Evolutionary conservation across 2,888 invertebrate species (phyloP).

Genomic region (Isoperla grammatica): DNA sequence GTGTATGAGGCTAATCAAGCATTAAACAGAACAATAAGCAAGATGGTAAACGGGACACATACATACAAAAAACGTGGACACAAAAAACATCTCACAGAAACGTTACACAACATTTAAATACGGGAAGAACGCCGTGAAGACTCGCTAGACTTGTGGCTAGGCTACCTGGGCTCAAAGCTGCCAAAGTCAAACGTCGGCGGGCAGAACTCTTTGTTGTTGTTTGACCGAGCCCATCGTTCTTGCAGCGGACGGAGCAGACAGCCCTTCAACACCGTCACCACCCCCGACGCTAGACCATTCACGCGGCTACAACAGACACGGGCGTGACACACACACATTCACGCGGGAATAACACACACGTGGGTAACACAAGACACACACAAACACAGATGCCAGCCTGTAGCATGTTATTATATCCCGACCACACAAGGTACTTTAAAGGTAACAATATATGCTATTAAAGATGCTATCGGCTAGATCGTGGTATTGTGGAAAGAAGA

Average conservation of each 20-base stretch:
- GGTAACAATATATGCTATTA: no score
- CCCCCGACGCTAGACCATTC: slow-evolving; percentile 65
- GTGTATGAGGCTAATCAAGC: no score
- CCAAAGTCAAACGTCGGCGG: slow-evolving; percentile 44
- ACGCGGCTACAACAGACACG: slow-evolving; percentile 50
- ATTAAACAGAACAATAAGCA: no score
- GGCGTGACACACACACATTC: slow-evolving; percentile 8
- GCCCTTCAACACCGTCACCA: slow-evolving; percentile 62
- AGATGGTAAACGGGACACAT: no score
- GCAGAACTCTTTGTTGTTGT: slow-evolving; percentile 41
- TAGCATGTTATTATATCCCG: background rate
- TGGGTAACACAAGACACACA: background rate
- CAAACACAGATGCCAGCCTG: background rate
- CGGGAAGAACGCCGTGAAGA: no score
- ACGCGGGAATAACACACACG: background rate
- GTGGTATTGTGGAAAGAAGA: no score
- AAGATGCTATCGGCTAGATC: no score
- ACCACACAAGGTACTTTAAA: no score
- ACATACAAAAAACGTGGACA: no score
- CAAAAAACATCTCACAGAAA: no score
- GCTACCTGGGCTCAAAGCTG: slow-evolving; percentile 57
- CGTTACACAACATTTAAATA: no score
- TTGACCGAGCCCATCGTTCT: slow-evolving; percentile 35
- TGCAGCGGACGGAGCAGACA: slow-evolving; percentile 54
- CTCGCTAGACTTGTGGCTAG: no score